Evolutionary conservation across 2,888 invertebrate species (phyloP).

Genomic region (Eilema sororculum): DNA sequence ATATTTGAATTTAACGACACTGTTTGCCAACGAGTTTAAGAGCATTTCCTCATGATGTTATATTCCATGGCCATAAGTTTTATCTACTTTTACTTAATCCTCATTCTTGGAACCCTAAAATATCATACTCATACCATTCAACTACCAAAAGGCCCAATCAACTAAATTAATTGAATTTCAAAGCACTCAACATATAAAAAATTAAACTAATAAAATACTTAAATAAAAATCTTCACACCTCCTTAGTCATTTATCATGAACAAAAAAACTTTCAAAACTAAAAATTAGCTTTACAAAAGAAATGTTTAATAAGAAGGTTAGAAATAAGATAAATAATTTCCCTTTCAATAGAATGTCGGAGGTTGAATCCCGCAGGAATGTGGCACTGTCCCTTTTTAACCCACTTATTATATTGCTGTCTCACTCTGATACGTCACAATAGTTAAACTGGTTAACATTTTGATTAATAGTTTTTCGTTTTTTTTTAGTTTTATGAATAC

Average conservation of each 20-base stretch:
- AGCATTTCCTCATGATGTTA: no score
- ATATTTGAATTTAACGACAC: not conserved
- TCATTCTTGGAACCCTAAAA: no score
- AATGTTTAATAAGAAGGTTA: conserved; percentile 61
- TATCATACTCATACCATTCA: not conserved
- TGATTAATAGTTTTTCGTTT: conserved; percentile 73
- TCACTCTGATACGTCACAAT: conserved; percentile 49
- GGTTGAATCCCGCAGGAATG: conserved; percentile 73
- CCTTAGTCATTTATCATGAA: conserved; percentile 57
- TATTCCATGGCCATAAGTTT: no score
- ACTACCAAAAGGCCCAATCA: conserved; percentile 32
- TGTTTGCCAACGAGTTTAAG: not conserved
- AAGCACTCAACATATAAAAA: conserved; percentile 32
- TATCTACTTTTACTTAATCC: not conserved
- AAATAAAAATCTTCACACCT: conserved; percentile 55
- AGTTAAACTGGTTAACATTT: conserved; percentile 75
- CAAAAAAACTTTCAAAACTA: conserved; percentile 55
- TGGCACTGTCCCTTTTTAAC: conserved; percentile 69
- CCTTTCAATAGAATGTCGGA: conserved; percentile 74
- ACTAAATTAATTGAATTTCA: conserved; percentile 51
- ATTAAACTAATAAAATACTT: conserved; percentile 40
- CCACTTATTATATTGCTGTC: conserved; percentile 40
- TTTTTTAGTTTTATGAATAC: conserved; percentile 66
- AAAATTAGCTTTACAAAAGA: conserved; percentile 63
- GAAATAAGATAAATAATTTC: conserved; percentile 71